These are phyloP conservation scores for Rhinichthys osculus DNA, from an alignment of 2,797 vertebrate genomes.

Conservation along the genomic window DNA sequence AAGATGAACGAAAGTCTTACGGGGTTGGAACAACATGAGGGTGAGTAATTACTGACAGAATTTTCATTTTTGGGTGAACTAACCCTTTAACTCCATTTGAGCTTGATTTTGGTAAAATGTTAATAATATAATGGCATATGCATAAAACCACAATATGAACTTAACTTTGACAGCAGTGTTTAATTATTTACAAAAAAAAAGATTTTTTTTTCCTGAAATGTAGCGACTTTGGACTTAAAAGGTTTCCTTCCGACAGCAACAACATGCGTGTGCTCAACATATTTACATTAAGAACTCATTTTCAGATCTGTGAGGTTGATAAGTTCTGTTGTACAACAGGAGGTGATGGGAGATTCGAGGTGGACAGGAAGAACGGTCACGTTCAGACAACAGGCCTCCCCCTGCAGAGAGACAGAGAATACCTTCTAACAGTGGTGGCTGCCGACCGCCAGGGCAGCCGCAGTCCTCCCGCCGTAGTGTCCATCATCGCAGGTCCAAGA, in stretches of 20 bases:
- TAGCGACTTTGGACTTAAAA: not conserved
- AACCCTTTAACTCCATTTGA: too few relatives aligned
- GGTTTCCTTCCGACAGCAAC: not conserved
- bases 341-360: constrained; percentile 85
- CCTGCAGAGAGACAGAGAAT: constrained; percentile 82
- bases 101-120: not conserved
- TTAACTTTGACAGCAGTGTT: not conserved
- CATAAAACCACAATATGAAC: not conserved
- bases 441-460: constrained; percentile 83
- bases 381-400: constrained; percentile 85
- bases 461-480: constrained; percentile 79
- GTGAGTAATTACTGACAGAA: too few relatives aligned
- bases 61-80: too few relatives aligned
- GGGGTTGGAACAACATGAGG: too few relatives aligned
- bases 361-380: constrained; percentile 86
- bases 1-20: too few relatives aligned
- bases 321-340: constrained; percentile 69
- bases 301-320: not conserved
- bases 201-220: too few relatives aligned
- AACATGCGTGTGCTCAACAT: not conserved
- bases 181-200: too few relatives aligned
- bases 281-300: not conserved
- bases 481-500: constrained; percentile 82
- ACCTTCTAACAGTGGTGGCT: constrained; percentile 84
- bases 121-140: not conserved